Conservation (phyloP, 2,797 vertebrate genomes). For the Rachycentron canadum region DNA sequence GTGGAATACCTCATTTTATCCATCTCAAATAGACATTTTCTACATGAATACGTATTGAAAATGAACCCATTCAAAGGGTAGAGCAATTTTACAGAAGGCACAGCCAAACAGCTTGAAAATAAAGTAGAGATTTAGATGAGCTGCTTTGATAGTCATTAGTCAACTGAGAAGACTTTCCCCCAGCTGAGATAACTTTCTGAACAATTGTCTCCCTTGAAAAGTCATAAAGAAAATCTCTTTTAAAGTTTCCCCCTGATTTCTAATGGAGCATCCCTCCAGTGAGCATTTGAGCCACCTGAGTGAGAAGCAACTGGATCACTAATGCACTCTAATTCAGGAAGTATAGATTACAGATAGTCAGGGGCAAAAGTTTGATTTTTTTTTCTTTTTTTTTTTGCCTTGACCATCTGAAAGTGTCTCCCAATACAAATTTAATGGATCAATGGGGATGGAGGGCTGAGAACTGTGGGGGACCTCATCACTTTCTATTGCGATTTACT, state of each 20-base stretch:
- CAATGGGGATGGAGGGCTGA: constrained; percentile 68
- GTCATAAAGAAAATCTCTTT: constrained; percentile 57
- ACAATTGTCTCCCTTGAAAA: constrained; percentile 61
- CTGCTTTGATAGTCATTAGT: constrained; percentile 65
- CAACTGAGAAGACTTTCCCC: constrained; percentile 44
- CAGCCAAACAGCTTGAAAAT: constrained; percentile 48
- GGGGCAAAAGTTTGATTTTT: constrained; percentile 72
- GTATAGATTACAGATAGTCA: constrained; percentile 84
- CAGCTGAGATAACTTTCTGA: constrained; percentile 59
- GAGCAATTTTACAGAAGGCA: constrained; percentile 46
- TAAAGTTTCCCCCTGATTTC: constrained; percentile 67
- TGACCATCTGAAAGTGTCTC: constrained; percentile 70
- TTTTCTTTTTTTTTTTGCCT: constrained; percentile 74
- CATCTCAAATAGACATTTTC: constrained; percentile 63
- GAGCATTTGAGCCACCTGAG: constrained; percentile 61
- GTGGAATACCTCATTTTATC: constrained; percentile 44
- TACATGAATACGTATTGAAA: constrained; percentile 61
- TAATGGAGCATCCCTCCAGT: constrained; percentile 70
- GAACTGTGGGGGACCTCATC: constrained; percentile 61
- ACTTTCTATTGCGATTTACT: constrained; percentile 67
- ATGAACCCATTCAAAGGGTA: constrained; percentile 47
- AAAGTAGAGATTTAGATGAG: constrained; percentile 56
- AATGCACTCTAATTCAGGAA: constrained; percentile 80
- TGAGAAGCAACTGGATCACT: constrained; percentile 70
- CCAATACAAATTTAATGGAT: constrained; percentile 81